Base-by-base conservation (phyloP, 2,888 invertebrate genomes). In the Tetropium fuscum region DNA sequence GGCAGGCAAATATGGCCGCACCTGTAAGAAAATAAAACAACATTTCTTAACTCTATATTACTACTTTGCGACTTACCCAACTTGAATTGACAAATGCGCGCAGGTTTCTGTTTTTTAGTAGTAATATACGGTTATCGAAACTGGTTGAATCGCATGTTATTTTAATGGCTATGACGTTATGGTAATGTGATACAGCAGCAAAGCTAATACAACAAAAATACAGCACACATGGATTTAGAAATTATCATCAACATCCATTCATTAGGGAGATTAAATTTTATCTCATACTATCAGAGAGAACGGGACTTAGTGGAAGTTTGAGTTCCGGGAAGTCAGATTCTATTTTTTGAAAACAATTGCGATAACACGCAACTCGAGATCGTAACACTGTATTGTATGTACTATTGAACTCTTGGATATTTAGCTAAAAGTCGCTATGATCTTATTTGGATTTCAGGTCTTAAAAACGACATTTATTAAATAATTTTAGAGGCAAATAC, bases 281-380 rank as follows among this genome's bases (percentile, higher is more conserved):
- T 62, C 65, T 65, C 43, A 34, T 48, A 58, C 45, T 69, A 69
- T 69, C 69, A 67, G 60, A 64, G 59, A 49, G 51, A 66, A 68
- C 70, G 69, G n/a, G 64, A 65, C 67, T 60, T 60, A 62, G 69
- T 74, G 73, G 74, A 72, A 74, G 72, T 74, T 57, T 56, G 61
- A 71, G 70, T 74, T 75, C 74, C 75, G 73, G 75, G 75, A 74
- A 74, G 69, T 69, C 64, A 71, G 70, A 74, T 71, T 72, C 69
- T 71, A 70, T 70, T 73, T 60, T 59, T 61, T 51, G 56, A 60
- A 64, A 56, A 54, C 57, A 58, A 25, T 45, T 18, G 30, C 51
- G 63, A 63, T 63, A 63, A 63, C 19, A 20, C 18, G 41, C 41
- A 48, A 57, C 57, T 19, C 57, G 49, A 51, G 51, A 51, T 51